Evolutionary conservation across 2,113 vertebrate genomes (phyloP).

Genomic region (Cettia cetti): DNA sequence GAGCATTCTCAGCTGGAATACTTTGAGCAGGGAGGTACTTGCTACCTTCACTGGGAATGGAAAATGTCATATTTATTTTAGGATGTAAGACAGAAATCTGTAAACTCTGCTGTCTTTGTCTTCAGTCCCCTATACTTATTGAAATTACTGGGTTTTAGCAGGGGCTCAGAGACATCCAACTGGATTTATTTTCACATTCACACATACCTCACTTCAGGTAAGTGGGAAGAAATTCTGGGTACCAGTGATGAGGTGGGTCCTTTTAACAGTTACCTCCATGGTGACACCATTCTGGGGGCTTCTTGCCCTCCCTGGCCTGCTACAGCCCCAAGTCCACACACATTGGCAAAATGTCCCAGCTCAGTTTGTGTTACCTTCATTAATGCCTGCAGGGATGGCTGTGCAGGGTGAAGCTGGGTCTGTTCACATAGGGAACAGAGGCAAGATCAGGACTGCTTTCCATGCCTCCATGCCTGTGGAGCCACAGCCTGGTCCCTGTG

Average conservation of each 20-base stretch:
- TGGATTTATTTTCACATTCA: background rate
- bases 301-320: background rate
- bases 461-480: background rate
- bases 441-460: background rate
- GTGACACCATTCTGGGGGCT: background rate
- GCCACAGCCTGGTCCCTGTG: background rate
- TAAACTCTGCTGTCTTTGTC: background rate
- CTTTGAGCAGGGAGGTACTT: background rate
- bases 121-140: background rate
- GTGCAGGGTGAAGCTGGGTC: background rate
- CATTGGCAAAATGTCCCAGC: background rate
- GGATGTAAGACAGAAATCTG: background rate
- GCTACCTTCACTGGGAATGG: background rate
- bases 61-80: background rate
- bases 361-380: background rate
- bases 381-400: rapidly evolving
- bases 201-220: background rate
- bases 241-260: background rate
- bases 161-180: background rate
- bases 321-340: background rate
- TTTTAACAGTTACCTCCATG: background rate
- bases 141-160: background rate
- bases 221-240: background rate
- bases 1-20: background rate
- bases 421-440: background rate